Evolutionary conservation across 2,888 invertebrate species (phyloP).

Genomic region (Noctua fimbriata): DNA sequence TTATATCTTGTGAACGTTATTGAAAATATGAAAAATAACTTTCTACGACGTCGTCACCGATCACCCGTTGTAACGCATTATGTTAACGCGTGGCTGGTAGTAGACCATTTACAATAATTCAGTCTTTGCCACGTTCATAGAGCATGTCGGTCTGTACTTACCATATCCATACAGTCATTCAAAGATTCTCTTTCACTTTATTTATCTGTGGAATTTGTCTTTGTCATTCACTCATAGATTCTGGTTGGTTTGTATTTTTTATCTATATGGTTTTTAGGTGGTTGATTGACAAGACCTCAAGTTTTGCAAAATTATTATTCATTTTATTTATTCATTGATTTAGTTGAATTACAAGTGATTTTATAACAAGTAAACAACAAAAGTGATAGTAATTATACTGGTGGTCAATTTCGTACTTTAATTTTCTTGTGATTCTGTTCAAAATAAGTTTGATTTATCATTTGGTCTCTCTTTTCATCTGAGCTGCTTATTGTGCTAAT

Average conservation of each 20-base stretch:
- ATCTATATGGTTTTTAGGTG: conserved; percentile 61
- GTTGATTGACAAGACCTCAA: conserved; percentile 65
- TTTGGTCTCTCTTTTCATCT: conserved; percentile 40
- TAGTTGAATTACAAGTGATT: conserved; percentile 22
- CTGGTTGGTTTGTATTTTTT: conserved; percentile 23
- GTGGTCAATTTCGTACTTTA: conserved; percentile 5
- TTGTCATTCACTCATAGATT: conserved; percentile 26
- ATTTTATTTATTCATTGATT: conserved; percentile 40
- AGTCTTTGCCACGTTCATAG: too few relatives aligned
- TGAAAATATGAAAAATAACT: too few relatives aligned
- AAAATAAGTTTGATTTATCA: conserved; percentile 40
- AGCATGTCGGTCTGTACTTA: not conserved
- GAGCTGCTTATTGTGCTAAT: conserved; percentile 48
- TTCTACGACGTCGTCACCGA: too few relatives aligned
- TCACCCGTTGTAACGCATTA: too few relatives aligned
- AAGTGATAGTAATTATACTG: conserved; percentile 23
- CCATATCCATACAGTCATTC: not conserved
- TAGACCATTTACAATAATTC: too few relatives aligned
- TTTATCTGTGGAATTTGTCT: conserved; percentile 7
- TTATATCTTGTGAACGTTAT: too few relatives aligned
- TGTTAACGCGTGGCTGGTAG: too few relatives aligned
- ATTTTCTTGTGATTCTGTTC: conserved; percentile 40
- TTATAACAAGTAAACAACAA: conserved; percentile 11
- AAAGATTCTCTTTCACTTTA: not conserved
- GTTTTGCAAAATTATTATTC: conserved; percentile 62